Evolutionary conservation across 2,113 vertebrate species (phyloP), one percentile per base, ranked within the genome.

Genomic region (Muntiacus muntjak): DNA sequence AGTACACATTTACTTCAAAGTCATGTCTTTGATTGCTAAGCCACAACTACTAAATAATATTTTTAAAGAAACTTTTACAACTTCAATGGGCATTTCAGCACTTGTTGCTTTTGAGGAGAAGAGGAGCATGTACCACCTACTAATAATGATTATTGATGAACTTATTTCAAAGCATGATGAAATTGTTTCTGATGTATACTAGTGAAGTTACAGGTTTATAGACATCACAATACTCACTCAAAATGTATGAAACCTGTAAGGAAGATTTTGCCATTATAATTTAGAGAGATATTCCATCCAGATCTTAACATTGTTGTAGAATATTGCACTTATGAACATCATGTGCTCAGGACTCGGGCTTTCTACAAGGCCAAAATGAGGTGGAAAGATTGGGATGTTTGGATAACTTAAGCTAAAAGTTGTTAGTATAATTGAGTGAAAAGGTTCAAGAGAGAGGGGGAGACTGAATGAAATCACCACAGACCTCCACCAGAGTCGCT

Each of bases 1-100:
- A 89, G 93, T 94, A 97, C 40, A 97, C 86, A 74, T 93, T 90
- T 40, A 93, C 88, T 97, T 97, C 95, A 97, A 98, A 96, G 94
- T 4, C 52, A 92, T 52, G 82, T 78, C n/a, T 96, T 93, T 87
- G 33, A 45, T 81, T 95, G 62, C 78, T 87, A 96, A 96, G 30
- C 91, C 57, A 85, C 74, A 87, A 92, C 57, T 95, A 90, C 47
- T 92, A 96, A 96, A 97, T 91, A 88, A 85, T 47, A 23, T 67
- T 82, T 95, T 95, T 93, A 30, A 45, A 96, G 98, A 81, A 25
- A 6, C 91, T 89, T 92, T 87, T 96, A 94, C 45, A 96, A 89
- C 76, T 91, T 95, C 30, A 93, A 85, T 76, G 78, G 79, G 40
- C 67, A 89, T 95, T 98, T 97, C 43, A 89, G 67, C 83, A 83